Evolutionary conservation across 2,888 invertebrate genomes (phyloP), one percentile per base, ranked within the genome.

Genomic region (Dasysyrphus albostriatus): DNA sequence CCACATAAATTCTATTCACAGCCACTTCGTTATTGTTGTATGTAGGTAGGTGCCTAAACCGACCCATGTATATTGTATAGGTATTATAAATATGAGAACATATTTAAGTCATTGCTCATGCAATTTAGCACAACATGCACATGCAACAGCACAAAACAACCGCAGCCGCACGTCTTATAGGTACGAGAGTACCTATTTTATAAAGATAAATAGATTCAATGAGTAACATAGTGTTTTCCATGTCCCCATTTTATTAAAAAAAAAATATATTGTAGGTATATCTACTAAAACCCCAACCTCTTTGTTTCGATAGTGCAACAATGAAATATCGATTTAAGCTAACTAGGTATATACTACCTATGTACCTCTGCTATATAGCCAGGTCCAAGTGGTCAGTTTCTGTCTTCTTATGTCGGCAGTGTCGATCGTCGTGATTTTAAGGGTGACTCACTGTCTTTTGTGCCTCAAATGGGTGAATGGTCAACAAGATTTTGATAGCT

Each of bases 71-170:
- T 32, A 8, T 14, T 54, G 14, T 54, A n/a, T n/a, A 29, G 24
- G 3, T 54, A 54, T 51, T 24, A 69, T 69, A 37, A 59, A 70
- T 67, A 76, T 76, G 76, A 81, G 85, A 82, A 54, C 51, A 78
- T 85, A 74, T 70, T 74, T 74, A 44, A 82, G 49, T 74, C 54
- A 78, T 85, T 81, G 82, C 82, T 82, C 85, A 85, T 82, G 82
- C 65, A 58, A 82, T 74, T 70, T 34, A 54, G 54, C 37, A 39
- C 51, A 69, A 69, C 69, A 69, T 54, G 69, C 47, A 63, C 75
- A 72, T 72, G 65, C 54, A 61, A 44, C 58, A 67, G 58, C 19
- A 19, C 16, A 32, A 54, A 39, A 37, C 37, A 69, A 69, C 54
- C 54, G 37, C 69, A 69, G 42, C 59, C 63, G 47, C 59, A 79